These are phyloP conservation scores for Mesorhabditis spiculigera DNA, from an alignment of 2,888 invertebrate genomes.

Conservation along the genomic window DNA sequence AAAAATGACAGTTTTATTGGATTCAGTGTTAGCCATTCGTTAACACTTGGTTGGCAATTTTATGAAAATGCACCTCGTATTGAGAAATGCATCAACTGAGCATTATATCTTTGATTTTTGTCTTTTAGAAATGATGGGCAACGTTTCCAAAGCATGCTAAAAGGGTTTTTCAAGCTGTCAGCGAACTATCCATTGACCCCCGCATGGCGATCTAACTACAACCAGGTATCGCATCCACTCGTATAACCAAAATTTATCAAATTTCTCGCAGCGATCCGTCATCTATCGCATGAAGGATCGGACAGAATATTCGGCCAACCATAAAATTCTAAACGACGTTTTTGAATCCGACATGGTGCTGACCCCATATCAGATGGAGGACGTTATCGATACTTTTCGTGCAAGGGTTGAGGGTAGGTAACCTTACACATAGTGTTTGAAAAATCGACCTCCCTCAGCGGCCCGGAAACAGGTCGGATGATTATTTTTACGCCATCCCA, in stretches of 20 bases:
- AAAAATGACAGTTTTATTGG: no score
- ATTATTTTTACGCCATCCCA: no score
- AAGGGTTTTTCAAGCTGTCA: constrained; percentile 19
- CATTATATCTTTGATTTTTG: background rate
- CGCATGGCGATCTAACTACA: constrained; percentile 20
- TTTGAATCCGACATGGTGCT: constrained; percentile 34
- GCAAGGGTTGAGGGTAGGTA: constrained; percentile 21
- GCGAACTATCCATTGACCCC: constrained; percentile 23
- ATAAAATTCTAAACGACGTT: constrained; percentile 24
- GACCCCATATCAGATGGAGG: constrained; percentile 30
- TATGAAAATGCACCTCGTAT: no score
- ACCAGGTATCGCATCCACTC: constrained; percentile 10
- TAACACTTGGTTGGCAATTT: no score
- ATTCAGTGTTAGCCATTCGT: no score
- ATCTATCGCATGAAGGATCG: constrained; percentile 24
- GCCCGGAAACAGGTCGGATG: no score
- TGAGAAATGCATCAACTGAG: no score
- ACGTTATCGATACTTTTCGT: constrained; percentile 29
- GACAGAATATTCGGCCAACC: constrained; percentile 29
- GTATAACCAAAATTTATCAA: constrained; percentile 7
- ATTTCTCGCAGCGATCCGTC: constrained; percentile 4
- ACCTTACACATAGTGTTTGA: background rate
- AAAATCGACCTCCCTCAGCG: no score
- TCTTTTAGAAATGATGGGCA: constrained; percentile 9
- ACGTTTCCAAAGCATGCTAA: constrained; percentile 12